Base-by-base conservation (phyloP, 2,888 invertebrate species). In the Megastigmus dorsalis region DNA sequence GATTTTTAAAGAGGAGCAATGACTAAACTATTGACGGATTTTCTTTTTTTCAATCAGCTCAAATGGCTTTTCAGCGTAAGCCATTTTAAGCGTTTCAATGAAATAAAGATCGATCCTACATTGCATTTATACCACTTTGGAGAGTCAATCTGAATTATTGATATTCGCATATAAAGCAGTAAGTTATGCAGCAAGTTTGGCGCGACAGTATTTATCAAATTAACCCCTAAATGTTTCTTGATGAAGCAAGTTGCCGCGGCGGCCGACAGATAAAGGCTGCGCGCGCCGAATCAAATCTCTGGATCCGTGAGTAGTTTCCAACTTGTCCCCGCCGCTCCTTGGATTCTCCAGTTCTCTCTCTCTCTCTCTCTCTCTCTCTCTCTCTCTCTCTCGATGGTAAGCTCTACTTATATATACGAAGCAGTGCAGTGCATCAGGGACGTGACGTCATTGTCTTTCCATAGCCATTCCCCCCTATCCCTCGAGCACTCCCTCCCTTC, bases 391-490 rank as follows among this genome's bases (percentile, higher is more conserved):
- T 48, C 20, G 5, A 6, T 2, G 20, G 23, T 6, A 10, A 1
- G 23, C 52, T 23, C 13, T 6, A 1, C 7, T n/a, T 20, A 57
- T 20, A 15, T 10, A 7, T 60, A 15, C 33, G 48, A 36, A 15
- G 30, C 33, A 48, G 15, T 63, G 48, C 36, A 38, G 41, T 26
- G 59, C 59, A 30, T 48, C 63, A 28, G 18, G 73, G 62, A 77
- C 77, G 77, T 76, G 74, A 66, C 50, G 63, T 73, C 75, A 74
- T 74, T 80, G 75, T 73, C 76, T 77, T 76, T 75, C 70, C 69
- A 71, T 48, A 70, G 70, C 74, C 63, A 48, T 76, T 77, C 59
- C 36, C 26, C 26, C 9, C 30, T 28, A 18, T 30, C 23, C 52
- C 73, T 62, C n/a, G n/a, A n/a, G n/a, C n/a, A n/a, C n/a, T n/a